Percentiles rank a stretch among this genome's conserved stretches.
Evolutionary conservation across 1,140 invertebrate genomes (phyloP).

Genomic region (Cyphomyrmex costatus): DNA sequence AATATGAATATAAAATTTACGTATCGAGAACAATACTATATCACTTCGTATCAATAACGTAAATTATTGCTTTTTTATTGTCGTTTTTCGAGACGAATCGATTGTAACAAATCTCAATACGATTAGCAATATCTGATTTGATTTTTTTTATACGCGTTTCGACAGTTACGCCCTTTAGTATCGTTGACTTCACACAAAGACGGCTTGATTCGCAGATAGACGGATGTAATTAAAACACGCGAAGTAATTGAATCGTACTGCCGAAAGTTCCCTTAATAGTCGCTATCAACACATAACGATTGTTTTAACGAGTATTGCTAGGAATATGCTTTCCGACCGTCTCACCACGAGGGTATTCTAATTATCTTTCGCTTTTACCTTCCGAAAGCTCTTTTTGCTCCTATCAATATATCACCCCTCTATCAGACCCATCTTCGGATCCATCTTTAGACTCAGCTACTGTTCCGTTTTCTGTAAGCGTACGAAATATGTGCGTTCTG

Average conservation of each 20-base stretch:
- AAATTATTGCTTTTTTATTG: neutral
- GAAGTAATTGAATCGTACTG: slow-evolving; percentile 79
- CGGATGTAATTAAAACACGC: slow-evolving; percentile 80
- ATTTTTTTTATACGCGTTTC: neutral
- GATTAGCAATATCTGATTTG: neutral
- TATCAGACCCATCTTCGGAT: neutral
- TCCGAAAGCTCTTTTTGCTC: slow-evolving; percentile 47
- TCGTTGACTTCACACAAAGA: neutral
- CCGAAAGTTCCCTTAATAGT: slow-evolving; percentile 80
- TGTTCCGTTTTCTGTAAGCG: slow-evolving; percentile 9
- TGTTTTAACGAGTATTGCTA: slow-evolving; percentile 80
- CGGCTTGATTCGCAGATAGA: slow-evolving; percentile 59
- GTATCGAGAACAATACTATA: no score
- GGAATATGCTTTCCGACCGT: slow-evolving; percentile 62
- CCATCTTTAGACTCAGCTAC: neutral
- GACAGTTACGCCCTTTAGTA: neutral
- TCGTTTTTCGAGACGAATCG: neutral
- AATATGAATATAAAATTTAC: no score
- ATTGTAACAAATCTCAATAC: neutral
- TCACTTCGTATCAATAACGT: no score
- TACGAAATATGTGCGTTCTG: neutral
- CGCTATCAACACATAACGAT: slow-evolving; percentile 80
- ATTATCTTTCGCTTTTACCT: slow-evolving; percentile 73
- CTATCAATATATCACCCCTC: slow-evolving; percentile 25
- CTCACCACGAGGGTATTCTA: slow-evolving; percentile 65